phyloP scores from a whole-genome alignment of 2,113 vertebrate genomes.

The Eclectus roratus region DNA sequence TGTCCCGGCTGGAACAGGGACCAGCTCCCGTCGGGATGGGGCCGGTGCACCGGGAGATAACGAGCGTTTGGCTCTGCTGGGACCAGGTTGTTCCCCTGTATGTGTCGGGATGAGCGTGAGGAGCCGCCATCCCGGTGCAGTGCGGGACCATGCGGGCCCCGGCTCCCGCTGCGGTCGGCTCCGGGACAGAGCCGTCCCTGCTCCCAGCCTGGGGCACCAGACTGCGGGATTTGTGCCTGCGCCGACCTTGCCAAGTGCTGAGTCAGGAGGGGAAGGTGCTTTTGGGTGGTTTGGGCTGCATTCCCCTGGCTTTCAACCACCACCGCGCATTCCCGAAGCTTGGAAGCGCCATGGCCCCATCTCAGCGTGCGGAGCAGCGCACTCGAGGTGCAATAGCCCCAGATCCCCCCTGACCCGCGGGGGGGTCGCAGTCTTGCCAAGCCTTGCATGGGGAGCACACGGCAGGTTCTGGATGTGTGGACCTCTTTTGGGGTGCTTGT shows the following conservation, averaged over 20 bases:
- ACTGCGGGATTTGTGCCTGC: not conserved
- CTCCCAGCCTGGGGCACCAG: not conserved
- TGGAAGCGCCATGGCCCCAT: not conserved
- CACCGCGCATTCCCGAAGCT: not conserved
- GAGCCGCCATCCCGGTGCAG: not conserved
- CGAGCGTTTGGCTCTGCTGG: too few relatives aligned
- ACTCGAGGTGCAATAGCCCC: not conserved
- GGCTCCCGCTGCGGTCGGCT: not conserved
- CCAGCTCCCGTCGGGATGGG: not conserved
- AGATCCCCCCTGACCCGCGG: not conserved
- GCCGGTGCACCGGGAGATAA: too few relatives aligned
- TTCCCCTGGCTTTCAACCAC: not conserved
- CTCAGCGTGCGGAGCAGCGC: not conserved
- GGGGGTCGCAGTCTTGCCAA: not conserved
- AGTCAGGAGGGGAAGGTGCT: not conserved
- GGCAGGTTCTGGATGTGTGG: not conserved
- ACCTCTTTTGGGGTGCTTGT: not conserved
- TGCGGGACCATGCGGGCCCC: not conserved
- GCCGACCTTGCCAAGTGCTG: not conserved
- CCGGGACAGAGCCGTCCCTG: not conserved
- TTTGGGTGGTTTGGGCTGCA: not conserved
- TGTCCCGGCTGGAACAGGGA: not conserved
- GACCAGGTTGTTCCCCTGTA: too few relatives aligned
- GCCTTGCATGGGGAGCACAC: accelerated
- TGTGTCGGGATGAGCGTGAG: not conserved